These are phyloP conservation scores for Hydrolagus affinis DNA, from an alignment of 2,113 vertebrate species.

Conservation along the genomic window DNA sequence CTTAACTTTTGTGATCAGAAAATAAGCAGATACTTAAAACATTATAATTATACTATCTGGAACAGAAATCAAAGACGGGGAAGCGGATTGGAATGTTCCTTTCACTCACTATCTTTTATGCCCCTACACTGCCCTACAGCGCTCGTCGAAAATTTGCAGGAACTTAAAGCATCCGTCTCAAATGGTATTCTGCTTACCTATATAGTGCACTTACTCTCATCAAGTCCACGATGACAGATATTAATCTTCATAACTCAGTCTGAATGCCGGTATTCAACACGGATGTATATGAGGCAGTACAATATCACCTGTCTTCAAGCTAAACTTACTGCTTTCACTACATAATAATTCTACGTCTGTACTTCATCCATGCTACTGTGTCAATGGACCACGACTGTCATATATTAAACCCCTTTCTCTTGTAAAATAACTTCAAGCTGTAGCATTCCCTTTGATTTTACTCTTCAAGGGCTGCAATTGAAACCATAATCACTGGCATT, in stretches of 20 bases:
- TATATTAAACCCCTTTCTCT: slow-evolving; percentile 6
- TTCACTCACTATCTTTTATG: background rate
- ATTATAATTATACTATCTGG: background rate
- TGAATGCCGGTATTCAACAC: background rate
- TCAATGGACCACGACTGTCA: slow-evolving; percentile 24
- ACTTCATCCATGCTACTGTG: slow-evolving; percentile 24
- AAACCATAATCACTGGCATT: slow-evolving; percentile 13
- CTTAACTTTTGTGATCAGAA: slow-evolving; percentile 31
- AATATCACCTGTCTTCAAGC: slow-evolving; percentile 17
- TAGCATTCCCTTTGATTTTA: slow-evolving; percentile 22
- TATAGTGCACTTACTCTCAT: background rate
- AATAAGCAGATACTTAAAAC: background rate
- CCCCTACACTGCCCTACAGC: background rate
- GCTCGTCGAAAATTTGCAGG: background rate
- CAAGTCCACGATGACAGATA: background rate
- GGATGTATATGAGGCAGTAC: background rate
- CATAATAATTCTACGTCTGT: slow-evolving; percentile 8
- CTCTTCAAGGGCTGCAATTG: slow-evolving; percentile 27
- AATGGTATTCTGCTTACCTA: background rate
- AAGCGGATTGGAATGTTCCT: background rate
- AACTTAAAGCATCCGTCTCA: background rate
- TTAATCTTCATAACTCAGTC: background rate
- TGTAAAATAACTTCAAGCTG: slow-evolving; percentile 32
- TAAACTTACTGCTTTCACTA: background rate
- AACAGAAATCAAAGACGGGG: slow-evolving; percentile 23